Conservation (phyloP, 2,113 vertebrate genomes). For the Triplophysa tibetana region DNA sequence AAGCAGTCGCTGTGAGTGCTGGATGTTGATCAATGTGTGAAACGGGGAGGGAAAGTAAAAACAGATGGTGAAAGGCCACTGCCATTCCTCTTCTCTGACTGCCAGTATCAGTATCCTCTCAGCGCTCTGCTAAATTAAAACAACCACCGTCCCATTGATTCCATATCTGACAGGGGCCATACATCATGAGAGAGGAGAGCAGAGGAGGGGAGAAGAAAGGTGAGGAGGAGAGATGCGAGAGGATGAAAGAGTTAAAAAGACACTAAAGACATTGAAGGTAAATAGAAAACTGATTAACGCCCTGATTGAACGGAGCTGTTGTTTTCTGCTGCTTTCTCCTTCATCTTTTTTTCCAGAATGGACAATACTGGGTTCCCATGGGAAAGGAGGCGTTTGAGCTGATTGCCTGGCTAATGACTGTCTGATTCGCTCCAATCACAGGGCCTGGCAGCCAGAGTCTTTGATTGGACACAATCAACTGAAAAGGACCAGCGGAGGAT, state of each 20-base stretch:
- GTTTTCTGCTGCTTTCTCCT: constrained; percentile 24
- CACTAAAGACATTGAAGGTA: constrained; percentile 7
- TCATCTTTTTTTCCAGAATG: constrained; percentile 2
- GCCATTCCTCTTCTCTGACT: constrained; percentile 76
- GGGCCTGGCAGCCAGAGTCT: constrained; percentile 49
- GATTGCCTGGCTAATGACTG: constrained; percentile 55
- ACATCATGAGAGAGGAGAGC: constrained; percentile 63
- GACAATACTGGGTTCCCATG: constrained; percentile 29
- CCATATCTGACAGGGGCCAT: constrained; percentile 72
- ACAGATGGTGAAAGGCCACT: constrained; percentile 72
- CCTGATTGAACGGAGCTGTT: constrained; percentile 27
- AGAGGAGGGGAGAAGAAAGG: background rate
- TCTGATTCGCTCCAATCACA: constrained; percentile 55
- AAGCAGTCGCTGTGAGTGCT: constrained; percentile 31
- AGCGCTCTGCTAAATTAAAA: constrained; percentile 80
- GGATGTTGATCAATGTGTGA: constrained; percentile 72
- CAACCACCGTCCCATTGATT: constrained; percentile 79
- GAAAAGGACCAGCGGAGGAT: constrained; percentile 52
- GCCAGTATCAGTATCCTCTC: constrained; percentile 74
- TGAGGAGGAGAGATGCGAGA: background rate
- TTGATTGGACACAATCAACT: constrained; percentile 56
- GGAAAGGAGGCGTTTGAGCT: constrained; percentile 50
- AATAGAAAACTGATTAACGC: constrained; percentile 36
- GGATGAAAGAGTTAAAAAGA: constrained; percentile 33
- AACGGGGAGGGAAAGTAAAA: constrained; percentile 53